A percentile compares a stretch with the other conserved stretches of the same genome.
phyloP scores from a whole-genome alignment of 2,888 invertebrate species.

The Philonicus albiceps region DNA sequence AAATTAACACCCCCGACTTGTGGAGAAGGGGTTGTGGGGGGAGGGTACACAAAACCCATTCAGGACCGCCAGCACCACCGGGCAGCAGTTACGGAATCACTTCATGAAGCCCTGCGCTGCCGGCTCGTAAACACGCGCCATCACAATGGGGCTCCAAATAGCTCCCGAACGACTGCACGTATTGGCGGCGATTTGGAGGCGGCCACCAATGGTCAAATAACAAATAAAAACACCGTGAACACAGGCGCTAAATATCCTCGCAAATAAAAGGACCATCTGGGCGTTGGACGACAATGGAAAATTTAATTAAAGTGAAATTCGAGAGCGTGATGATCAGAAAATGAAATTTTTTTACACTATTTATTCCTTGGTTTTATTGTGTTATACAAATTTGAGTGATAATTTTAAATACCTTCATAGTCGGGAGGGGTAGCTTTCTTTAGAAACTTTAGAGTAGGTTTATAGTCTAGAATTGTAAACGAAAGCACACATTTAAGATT shows the following conservation, averaged over 20 bases:
- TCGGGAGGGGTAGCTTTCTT: no score
- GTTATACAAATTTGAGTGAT: not conserved
- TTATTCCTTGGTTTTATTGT: not conserved
- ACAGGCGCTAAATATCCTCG: not conserved
- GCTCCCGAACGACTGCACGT: not conserved
- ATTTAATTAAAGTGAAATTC: not conserved
- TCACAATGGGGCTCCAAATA: not conserved
- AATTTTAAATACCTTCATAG: no score
- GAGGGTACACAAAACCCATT: not conserved
- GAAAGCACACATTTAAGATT: no score
- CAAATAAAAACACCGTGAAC: not conserved
- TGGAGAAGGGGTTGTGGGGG: no score
- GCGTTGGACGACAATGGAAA: not conserved
- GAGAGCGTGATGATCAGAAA: not conserved
- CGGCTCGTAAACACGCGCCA: not conserved
- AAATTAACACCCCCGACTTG: not conserved
- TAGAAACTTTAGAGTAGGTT: no score
- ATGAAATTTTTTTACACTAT: not conserved
- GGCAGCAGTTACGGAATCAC: not conserved
- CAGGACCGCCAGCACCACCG: not conserved
- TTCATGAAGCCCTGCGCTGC: not conserved
- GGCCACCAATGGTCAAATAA: not conserved
- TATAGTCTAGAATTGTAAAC: no score
- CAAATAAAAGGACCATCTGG: not conserved
- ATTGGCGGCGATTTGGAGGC: not conserved